Percentiles rank a stretch among this genome's conserved stretches.
phyloP scores from a whole-genome alignment of 2,888 invertebrate genomes.

The Penaeus monodon region DNA sequence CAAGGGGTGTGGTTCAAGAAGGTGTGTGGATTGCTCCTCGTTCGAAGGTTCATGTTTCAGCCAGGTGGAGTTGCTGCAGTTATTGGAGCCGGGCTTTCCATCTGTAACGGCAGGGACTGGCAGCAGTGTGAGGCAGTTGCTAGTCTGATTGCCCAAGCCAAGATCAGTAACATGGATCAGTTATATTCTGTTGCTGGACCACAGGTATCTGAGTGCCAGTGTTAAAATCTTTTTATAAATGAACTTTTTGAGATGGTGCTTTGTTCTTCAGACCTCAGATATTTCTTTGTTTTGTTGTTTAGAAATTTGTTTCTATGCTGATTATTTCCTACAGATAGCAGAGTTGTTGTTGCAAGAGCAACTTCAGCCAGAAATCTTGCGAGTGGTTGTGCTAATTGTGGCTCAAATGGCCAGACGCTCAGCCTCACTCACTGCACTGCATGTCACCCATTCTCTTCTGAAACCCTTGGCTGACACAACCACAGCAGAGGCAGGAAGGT shows the following conservation, averaged over 20 bases:
- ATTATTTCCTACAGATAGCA: constrained; percentile 29
- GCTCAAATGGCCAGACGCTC: constrained; percentile 44
- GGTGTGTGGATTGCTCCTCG: constrained; percentile 44
- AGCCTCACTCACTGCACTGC: constrained; percentile 31
- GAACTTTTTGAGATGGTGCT: background rate
- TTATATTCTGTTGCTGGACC: constrained; percentile 51
- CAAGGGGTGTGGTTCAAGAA: constrained; percentile 47
- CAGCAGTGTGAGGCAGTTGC: constrained; percentile 58
- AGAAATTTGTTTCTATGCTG: background rate
- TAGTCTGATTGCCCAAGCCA: constrained; percentile 41
- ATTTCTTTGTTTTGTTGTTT: background rate
- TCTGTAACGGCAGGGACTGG: constrained; percentile 52
- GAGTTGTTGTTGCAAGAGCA: constrained; percentile 17
- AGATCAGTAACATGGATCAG: constrained; percentile 26
- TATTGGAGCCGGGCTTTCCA: constrained; percentile 45
- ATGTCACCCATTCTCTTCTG: constrained; percentile 36
- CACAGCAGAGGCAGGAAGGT: background rate
- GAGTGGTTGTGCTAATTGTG: constrained; percentile 43
- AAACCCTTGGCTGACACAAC: constrained; percentile 43
- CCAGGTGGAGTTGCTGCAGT: constrained; percentile 53
- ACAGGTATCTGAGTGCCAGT: constrained; percentile 39
- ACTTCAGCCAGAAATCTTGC: constrained; percentile 30
- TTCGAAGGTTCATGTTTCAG: constrained; percentile 54
- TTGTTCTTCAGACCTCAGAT: background rate
- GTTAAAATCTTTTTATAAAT: background rate